phyloP scores from a whole-genome alignment of 2,888 invertebrate species.

The Dichetophora obliterata region DNA sequence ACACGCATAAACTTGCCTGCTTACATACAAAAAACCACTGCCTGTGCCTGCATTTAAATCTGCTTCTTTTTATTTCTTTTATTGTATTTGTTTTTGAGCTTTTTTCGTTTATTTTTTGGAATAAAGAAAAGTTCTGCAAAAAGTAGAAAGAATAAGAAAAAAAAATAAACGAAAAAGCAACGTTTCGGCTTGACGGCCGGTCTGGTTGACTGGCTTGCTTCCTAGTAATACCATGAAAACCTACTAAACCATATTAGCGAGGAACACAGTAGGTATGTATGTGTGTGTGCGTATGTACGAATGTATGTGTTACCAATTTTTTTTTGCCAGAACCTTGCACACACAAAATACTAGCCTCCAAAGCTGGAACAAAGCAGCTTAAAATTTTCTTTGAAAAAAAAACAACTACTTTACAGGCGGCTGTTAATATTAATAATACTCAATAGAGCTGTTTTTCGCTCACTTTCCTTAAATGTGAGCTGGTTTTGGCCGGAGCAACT shows the following conservation, averaged over 20 bases:
- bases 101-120: neutral
- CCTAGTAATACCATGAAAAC: constrained; percentile 47
- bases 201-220: neutral
- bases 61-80: neutral
- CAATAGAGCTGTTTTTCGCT: neutral
- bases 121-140: neutral
- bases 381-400: neutral
- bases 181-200: neutral
- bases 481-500: neutral
- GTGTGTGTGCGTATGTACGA: neutral
- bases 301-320: constrained; percentile 1
- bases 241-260: constrained; percentile 50
- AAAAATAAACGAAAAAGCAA: neutral
- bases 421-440: neutral
- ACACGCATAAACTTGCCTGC: no score
- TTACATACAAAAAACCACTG: neutral
- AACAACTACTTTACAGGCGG: neutral
- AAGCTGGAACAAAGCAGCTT: constrained; percentile 1
- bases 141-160: neutral
- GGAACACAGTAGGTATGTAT: neutral
- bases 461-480: neutral
- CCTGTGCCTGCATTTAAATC: neutral
- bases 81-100: neutral
- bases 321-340: constrained; percentile 30
- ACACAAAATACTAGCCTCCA: constrained; percentile 38